phyloP scores from a whole-genome alignment of 1,140 invertebrate species.

The Brachionus angularis region DNA sequence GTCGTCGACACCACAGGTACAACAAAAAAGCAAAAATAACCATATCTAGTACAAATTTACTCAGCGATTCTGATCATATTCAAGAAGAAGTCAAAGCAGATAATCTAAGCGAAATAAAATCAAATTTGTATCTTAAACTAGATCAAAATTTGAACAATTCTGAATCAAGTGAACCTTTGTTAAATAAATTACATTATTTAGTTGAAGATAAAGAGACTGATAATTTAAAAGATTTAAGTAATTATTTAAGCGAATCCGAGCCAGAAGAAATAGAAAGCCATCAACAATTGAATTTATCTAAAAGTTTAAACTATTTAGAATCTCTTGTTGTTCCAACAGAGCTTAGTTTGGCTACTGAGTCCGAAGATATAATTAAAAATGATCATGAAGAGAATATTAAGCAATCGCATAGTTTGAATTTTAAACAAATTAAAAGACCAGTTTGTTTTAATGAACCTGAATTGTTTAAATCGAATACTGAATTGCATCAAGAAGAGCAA shows the following conservation, averaged over 20 bases:
- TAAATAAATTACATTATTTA: background rate
- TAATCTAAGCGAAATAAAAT: background rate
- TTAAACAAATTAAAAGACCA: background rate
- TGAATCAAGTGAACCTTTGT: constrained; percentile 38
- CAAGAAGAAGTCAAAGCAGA: background rate
- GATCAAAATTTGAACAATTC: background rate
- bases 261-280: background rate
- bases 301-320: constrained; percentile 26
- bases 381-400: background rate
- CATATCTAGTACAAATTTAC: background rate
- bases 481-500: background rate
- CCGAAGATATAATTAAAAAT: background rate
- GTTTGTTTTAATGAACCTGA: background rate
- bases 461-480: background rate
- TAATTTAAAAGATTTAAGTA: background rate
- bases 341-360: background rate
- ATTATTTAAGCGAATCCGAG: background rate
- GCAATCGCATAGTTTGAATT: constrained; percentile 20
- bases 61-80: background rate
- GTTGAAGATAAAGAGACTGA: background rate
- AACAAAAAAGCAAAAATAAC: background rate
- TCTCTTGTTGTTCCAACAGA: constrained; percentile 25
- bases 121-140: background rate
- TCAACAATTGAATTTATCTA: constrained; percentile 7
- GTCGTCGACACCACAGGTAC: background rate